Base-by-base conservation (phyloP, 2,113 vertebrate genomes). In the Ophthalmotilapia sp. region DNA sequence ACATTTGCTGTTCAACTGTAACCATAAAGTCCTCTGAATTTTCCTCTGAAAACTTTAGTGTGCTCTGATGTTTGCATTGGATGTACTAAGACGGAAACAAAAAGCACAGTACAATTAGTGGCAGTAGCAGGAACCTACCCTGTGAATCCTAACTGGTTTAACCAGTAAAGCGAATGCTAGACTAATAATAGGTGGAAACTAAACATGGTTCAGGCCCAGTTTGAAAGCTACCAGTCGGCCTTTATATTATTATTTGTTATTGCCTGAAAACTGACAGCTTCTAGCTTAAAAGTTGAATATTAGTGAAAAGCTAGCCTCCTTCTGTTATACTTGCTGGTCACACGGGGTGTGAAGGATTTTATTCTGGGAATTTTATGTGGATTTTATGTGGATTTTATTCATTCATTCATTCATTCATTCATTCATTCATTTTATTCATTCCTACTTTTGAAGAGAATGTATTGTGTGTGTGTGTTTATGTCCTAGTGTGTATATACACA, bases 81-180 rank as follows among this genome's bases (percentile, higher is more conserved):
- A 0, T 31, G 42, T 47, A 29, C 70, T 75, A 19, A 49, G 15
- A 49, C 15, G 2, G 15, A 49, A 49, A 49, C 70, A 12, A 8
- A 49, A 49, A 49, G 23, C 23, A 77, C 26, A 77, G 40, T 26
- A 10, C 14, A 45, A 49, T 53, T 31, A 38, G 19, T 81, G 26
- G 21, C 15, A 82, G 33, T 3, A 84, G 45, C 12, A 40, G 15
- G 33, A 73, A 55, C 11, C 36, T 42, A 36, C 23, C 19, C 13
- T 19, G 17, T 13, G n/a, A 53, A 36, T 17, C 0, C 13, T n/a
- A 56, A 84, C 21, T 29, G 19, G 54, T 87, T 40, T 14, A 62
- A 77, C 53, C n/a, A 81, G 45, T 62, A 65, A 21, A 47, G 65
- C 45, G 38, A 75, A 75, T 6, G n/a, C 45, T 56, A 19, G 5